phyloP scores from a whole-genome alignment of 1,140 invertebrate species.

The Chymomyza costata region DNA sequence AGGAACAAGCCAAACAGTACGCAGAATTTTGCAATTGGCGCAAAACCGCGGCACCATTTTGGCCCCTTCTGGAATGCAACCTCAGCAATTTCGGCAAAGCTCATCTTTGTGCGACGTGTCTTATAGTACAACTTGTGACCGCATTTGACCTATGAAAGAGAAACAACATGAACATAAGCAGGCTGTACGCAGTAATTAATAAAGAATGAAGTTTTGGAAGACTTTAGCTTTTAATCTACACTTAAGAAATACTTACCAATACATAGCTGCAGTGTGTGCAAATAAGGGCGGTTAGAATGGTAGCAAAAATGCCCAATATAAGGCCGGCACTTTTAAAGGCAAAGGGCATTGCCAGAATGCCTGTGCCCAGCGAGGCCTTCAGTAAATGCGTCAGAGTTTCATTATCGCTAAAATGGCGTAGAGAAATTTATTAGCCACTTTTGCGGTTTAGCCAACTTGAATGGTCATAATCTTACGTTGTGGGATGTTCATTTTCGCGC shows the following conservation, averaged over 20 bases:
- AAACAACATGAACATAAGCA: background rate
- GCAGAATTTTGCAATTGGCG: slow-evolving; percentile 80
- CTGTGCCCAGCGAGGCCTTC: slow-evolving; percentile 92
- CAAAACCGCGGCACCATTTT: slow-evolving; percentile 79
- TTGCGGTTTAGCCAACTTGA: background rate
- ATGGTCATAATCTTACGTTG: slow-evolving; percentile 82
- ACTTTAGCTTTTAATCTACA: slow-evolving; percentile 4
- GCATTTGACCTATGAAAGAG: slow-evolving; percentile 82
- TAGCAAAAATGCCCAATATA: slow-evolving; percentile 84
- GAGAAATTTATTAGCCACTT: background rate
- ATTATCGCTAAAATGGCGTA: slow-evolving; percentile 79
- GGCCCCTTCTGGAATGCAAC: slow-evolving; percentile 84
- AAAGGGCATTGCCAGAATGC: slow-evolving; percentile 92
- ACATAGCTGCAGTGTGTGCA: slow-evolving; percentile 92
- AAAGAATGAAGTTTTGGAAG: too few species aligned
- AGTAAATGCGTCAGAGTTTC: slow-evolving; percentile 90
- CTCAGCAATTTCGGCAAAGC: slow-evolving; percentile 86
- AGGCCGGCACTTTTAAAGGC: slow-evolving; percentile 90
- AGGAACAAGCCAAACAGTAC: slow-evolving; percentile 82
- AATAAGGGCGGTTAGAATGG: slow-evolving; percentile 86
- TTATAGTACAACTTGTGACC: slow-evolving; percentile 86
- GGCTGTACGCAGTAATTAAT: background rate
- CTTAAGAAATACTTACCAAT: slow-evolving; percentile 85
- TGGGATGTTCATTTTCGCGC: slow-evolving; percentile 83
- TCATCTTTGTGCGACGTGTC: slow-evolving; percentile 82